phyloP scores from a whole-genome alignment of 2,888 invertebrate genomes.

The Drosophila glabriapex region DNA sequence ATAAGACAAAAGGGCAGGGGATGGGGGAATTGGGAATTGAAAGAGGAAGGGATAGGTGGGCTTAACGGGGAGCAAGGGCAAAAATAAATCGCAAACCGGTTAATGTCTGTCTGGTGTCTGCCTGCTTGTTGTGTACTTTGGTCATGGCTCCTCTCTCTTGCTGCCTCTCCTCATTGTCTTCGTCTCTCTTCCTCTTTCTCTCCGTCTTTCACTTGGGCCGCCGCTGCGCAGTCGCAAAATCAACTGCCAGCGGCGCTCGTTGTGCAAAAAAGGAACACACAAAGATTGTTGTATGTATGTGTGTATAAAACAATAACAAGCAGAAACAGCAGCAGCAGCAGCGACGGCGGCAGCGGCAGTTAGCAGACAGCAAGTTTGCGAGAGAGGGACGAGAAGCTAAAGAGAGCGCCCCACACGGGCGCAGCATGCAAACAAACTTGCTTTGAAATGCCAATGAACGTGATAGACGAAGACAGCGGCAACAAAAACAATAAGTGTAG shows the following conservation, averaged over 20 bases:
- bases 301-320: constrained; percentile 58
- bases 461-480: constrained; percentile 50
- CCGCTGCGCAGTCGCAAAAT: constrained; percentile 65
- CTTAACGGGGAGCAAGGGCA: constrained; percentile 55
- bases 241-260: constrained; percentile 67
- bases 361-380: constrained; percentile 26
- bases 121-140: constrained; percentile 33
- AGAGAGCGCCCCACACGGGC: constrained; percentile 51
- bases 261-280: constrained; percentile 66
- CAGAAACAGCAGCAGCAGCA: constrained; percentile 34
- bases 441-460: constrained; percentile 73
- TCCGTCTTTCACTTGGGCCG: constrained; percentile 31
- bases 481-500: constrained; percentile 13
- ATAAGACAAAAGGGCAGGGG: constrained; percentile 41
- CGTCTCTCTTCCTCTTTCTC: constrained; percentile 17
- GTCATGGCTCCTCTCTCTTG: constrained; percentile 21
- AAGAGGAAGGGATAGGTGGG: constrained; percentile 10
- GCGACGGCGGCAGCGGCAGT: constrained; percentile 12
- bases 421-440: constrained; percentile 70
- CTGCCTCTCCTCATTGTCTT: background rate
- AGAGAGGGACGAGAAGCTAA: constrained; percentile 25
- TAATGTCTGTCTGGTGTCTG: constrained; percentile 44
- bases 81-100: constrained; percentile 78
- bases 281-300: constrained; percentile 32
- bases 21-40: background rate